These are phyloP conservation scores for Halisarca cf. caerulea DNA, from an alignment of 37 sponge, comb jelly and placozoan species.

Conservation along the genomic window DNA sequence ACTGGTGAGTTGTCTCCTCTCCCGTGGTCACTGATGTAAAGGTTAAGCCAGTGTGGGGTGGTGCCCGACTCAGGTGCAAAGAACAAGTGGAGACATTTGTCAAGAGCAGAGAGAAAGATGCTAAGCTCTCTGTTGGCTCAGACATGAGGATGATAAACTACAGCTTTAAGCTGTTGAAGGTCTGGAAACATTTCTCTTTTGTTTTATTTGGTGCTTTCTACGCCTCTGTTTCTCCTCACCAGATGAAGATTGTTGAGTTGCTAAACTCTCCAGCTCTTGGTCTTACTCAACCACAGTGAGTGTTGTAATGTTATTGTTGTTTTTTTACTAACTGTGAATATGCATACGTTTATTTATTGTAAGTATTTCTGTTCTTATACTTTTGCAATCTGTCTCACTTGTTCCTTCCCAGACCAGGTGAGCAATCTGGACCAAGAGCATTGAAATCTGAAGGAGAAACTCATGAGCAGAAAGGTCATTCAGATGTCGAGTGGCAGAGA, in stretches of 20 bases:
- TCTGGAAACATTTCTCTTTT: neutral
- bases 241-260: too few species aligned
- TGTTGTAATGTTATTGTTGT: too few species aligned
- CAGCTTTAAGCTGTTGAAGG: conserved; percentile 87
- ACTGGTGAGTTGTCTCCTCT: conserved; percentile 48
- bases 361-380: too few species aligned
- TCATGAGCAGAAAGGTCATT: neutral
- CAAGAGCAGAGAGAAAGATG: conserved; percentile 70
- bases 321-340: too few species aligned
- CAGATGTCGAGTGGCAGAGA: conserved; percentile 55
- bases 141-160: conserved; percentile 95
- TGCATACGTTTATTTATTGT: too few species aligned
- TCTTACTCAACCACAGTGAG: too few species aligned
- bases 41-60: neutral
- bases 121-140: conserved; percentile 65
- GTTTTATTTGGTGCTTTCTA: too few species aligned
- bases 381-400: too few species aligned
- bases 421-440: too few species aligned
- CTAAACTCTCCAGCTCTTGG: too few species aligned
- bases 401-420: too few species aligned
- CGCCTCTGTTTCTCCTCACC: too few species aligned
- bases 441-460: neutral
- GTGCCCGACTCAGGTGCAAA: conserved; percentile 80
- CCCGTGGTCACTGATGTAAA: neutral
- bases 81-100: conserved; percentile 74